Base-by-base conservation (phyloP, 2,797 vertebrate species). In the Neostethus bicornis region DNA sequence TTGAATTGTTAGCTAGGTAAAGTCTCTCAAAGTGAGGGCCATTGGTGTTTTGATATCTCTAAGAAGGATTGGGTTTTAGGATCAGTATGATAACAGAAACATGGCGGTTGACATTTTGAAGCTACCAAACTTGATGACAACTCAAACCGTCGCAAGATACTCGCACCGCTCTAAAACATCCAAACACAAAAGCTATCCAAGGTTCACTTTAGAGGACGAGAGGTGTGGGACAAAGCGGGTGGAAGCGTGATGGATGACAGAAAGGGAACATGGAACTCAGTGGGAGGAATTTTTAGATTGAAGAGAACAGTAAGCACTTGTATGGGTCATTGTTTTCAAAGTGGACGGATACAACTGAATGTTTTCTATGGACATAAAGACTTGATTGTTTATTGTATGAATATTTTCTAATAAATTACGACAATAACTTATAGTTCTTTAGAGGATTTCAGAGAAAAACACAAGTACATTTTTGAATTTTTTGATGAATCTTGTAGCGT, bases 221-320 rank as follows among this genome's bases (percentile, higher is more conserved):
- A 65, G 70, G 73, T 81, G 67, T 82, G 71, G 71, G 74, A 83
- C 70, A 55, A 70, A 51, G 29, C 38, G 8, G 10, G 44, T 25
- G 52, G 66, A 60, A 61, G 53, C 44, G 73, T 83, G 83, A 87
- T 86, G 77, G 81, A 87, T 84, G 77, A 53, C 52, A 37, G 39
- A 48, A 41, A 37, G 29, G 47, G 62, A 43, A 6, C 51, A 57
- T 59, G 52, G 42, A 35, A 56, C 62, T 79, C 67, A 65, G 75
- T 55, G 64, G 61, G 68, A 79, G 73, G 72, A 74, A 77, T 72
- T 66, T 77, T 76, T 77, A 79, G 73, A 85, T 79, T n/a, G 55
- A 71, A 73, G 26, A 61, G 53, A 64, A 74, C 72, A 73, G 61
- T 50, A 41, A 75, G 71, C 43, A 68, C 72, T 72, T 52, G 74